phyloP scores from a whole-genome alignment of 2,888 invertebrate genomes.

The Xylota segnis region DNA sequence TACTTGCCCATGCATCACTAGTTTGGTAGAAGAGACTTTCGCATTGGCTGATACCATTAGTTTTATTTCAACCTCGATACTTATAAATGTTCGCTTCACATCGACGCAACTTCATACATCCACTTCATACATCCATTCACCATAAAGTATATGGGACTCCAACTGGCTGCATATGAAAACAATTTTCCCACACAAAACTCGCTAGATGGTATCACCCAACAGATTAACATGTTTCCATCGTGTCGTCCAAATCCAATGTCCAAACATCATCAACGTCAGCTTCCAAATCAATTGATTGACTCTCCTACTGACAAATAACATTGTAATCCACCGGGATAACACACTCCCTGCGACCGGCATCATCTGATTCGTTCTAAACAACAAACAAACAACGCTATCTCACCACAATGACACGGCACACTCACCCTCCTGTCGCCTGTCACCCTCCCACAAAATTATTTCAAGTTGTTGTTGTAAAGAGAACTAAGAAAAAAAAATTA shows the following conservation, averaged over 20 bases:
- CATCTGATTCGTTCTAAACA: conserved; percentile 59
- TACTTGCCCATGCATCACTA: too few species aligned
- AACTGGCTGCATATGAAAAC: not conserved
- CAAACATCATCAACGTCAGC: conserved; percentile 70
- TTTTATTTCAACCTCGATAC: too few species aligned
- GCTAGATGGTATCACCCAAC: conserved; percentile 32
- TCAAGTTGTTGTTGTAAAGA: conserved; percentile 29
- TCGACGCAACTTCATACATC: not conserved
- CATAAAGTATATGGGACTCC: not conserved
- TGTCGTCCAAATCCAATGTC: conserved; percentile 54
- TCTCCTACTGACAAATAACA: conserved; percentile 65
- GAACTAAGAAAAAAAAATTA: conserved; percentile 48
- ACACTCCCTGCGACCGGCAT: conserved; percentile 31
- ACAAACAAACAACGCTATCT: conserved; percentile 70
- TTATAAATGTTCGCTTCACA: too few species aligned
- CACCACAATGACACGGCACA: conserved; percentile 66
- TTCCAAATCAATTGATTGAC: conserved; percentile 64
- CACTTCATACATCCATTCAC: not conserved
- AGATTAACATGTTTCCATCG: conserved; percentile 69
- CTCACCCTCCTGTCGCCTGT: conserved; percentile 36
- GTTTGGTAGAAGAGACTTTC: too few species aligned
- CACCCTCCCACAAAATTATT: conserved; percentile 27
- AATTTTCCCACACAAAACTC: not conserved
- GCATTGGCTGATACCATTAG: too few species aligned
- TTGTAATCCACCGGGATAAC: conserved; percentile 68